A percentile compares a stretch with the other conserved stretches of the same genome.
Conservation (phyloP, 2,113 vertebrate species). For the Micronisus gabar region DNA sequence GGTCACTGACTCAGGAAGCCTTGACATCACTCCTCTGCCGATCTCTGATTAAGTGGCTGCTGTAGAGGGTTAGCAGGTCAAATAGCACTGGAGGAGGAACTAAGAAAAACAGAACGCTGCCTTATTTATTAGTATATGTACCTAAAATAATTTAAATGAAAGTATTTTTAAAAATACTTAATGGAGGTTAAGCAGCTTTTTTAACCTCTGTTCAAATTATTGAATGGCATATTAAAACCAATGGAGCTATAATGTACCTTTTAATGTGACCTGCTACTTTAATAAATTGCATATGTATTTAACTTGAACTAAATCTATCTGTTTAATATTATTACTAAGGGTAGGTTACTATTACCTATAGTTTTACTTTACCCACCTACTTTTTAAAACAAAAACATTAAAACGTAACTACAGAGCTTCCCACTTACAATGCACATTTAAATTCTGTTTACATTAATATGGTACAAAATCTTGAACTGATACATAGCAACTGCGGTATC, state of each 20-base stretch:
- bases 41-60: slow-evolving; percentile 74
- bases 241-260: slow-evolving; percentile 74
- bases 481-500: neutral
- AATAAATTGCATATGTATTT: slow-evolving; percentile 80
- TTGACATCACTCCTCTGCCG: slow-evolving; percentile 58
- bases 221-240: slow-evolving; percentile 82
- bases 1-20: slow-evolving; percentile 57
- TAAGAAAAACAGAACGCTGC: slow-evolving; percentile 56
- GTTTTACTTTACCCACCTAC: slow-evolving; percentile 56
- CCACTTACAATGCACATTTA: neutral
- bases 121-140: slow-evolving; percentile 72
- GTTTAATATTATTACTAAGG: slow-evolving; percentile 66
- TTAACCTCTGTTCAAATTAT: slow-evolving; percentile 80
- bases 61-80: slow-evolving; percentile 65
- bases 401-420: neutral
- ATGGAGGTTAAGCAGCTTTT: slow-evolving; percentile 80
- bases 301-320: slow-evolving; percentile 74
- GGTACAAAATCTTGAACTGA: neutral
- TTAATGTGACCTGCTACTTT: slow-evolving; percentile 74
- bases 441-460: neutral
- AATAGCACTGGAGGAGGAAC: slow-evolving; percentile 48
- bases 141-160: slow-evolving; percentile 80
- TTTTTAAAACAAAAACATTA: slow-evolving; percentile 6
- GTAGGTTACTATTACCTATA: slow-evolving; percentile 69
- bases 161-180: slow-evolving; percentile 80